Evolutionary conservation across 1,140 invertebrate species (phyloP).

Genomic region (Condylostylus longicornis): DNA sequence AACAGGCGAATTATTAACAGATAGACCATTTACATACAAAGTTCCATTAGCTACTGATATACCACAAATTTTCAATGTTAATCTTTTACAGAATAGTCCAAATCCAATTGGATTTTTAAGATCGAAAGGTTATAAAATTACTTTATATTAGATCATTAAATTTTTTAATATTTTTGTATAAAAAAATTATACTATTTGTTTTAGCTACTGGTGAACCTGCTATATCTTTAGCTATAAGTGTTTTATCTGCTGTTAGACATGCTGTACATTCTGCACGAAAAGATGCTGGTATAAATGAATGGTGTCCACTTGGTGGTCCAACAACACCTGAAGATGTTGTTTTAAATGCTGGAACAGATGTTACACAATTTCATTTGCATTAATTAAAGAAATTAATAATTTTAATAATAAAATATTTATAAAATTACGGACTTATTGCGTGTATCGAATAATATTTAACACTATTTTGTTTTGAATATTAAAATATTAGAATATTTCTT

Average conservation of each 20-base stretch:
- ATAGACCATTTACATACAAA: conserved; percentile 70
- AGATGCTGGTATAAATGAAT: conserved; percentile 38
- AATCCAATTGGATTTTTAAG: conserved; percentile 56
- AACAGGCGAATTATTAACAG: conserved; percentile 52
- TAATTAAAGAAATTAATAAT: no score
- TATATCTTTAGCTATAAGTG: conserved; percentile 45
- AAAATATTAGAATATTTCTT: no score
- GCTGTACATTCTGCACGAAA: conserved; percentile 49
- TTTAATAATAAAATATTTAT: no score
- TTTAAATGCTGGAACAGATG: conserved; percentile 23
- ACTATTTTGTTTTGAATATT: no score
- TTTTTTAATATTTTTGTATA: no score
- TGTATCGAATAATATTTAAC: no score
- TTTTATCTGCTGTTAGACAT: conserved; percentile 55
- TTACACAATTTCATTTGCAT: conserved; percentile 17
- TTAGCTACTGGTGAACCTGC: conserved; percentile 66
- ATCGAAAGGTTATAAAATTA: conserved; percentile 70
- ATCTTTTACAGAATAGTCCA: conserved; percentile 52
- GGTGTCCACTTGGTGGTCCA: conserved; percentile 34
- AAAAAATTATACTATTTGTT: conserved; percentile 15
- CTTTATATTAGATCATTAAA: no score
- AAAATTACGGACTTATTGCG: no score
- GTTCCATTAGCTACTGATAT: conserved; percentile 67
- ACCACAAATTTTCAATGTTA: conserved; percentile 62
- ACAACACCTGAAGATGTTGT: conserved; percentile 34